Conservation (phyloP, 2,113 vertebrate species). For the Syngnathus floridae region DNA sequence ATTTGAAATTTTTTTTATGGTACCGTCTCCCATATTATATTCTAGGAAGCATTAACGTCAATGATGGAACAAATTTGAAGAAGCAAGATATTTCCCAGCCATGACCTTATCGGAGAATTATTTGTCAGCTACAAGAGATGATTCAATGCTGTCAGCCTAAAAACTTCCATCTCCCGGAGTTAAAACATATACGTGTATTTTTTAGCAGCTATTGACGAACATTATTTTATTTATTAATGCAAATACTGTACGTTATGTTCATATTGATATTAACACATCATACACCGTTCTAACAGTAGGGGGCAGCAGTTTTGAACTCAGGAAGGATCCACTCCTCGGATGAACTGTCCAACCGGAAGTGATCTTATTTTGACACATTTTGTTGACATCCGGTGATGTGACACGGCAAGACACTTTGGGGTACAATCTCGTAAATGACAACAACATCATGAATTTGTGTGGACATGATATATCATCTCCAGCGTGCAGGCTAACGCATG, state of each 20-base stretch:
- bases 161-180: too few relatives aligned
- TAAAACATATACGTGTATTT: too few relatives aligned
- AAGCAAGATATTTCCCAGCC: too few relatives aligned
- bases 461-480: not conserved
- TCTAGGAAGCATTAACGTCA: too few relatives aligned
- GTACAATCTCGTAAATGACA: not conserved
- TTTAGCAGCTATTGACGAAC: not conserved
- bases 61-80: too few relatives aligned
- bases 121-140: too few relatives aligned
- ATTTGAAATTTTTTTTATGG: not conserved
- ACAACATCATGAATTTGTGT: constrained; percentile 12
- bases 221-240: not conserved
- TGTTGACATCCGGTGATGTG: not conserved
- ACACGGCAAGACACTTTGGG: not conserved
- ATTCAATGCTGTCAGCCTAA: too few relatives aligned
- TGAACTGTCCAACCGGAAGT: constrained; percentile 30
- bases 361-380: not conserved
- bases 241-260: not conserved
- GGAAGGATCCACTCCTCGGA: constrained; percentile 53
- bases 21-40: not conserved
- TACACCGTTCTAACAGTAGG: constrained; percentile 11
- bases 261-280: not conserved
- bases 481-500: constrained; percentile 31
- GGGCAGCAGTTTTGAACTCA: constrained; percentile 14
- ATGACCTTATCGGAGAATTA: too few relatives aligned